Percentiles rank a stretch among this genome's conserved stretches.
Evolutionary conservation across 2,113 vertebrate genomes (phyloP).

Genomic region (Zeus faber): DNA sequence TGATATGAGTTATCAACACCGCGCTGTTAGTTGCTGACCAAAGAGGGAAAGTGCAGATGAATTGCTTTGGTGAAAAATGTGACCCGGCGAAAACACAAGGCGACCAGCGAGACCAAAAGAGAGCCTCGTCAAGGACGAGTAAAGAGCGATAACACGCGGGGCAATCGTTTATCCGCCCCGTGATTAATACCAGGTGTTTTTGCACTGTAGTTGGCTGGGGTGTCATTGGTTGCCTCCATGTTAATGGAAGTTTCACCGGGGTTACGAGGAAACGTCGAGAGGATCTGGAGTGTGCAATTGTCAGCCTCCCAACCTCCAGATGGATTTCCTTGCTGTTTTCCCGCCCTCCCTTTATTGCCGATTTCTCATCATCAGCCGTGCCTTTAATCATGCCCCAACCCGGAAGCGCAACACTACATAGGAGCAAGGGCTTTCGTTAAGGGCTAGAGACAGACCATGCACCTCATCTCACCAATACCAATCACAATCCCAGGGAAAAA

Average conservation of each 20-base stretch:
- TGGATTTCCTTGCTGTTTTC: slow-evolving; percentile 30
- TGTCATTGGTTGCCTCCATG: slow-evolving; percentile 55
- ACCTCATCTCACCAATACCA: no score
- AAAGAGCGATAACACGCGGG: slow-evolving; percentile 41
- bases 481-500: no score
- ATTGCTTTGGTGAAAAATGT: slow-evolving; percentile 54
- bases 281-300: slow-evolving; percentile 25
- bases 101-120: slow-evolving; percentile 51
- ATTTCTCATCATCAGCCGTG: slow-evolving; percentile 38
- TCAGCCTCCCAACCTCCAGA: slow-evolving; percentile 38
- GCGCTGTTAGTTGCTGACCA: background rate
- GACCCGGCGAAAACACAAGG: slow-evolving; percentile 50
- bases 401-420: no score
- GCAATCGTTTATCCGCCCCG: slow-evolving; percentile 51
- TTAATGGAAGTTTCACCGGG: slow-evolving; percentile 52
- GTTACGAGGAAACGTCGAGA: slow-evolving; percentile 31
- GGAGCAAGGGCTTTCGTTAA: no score
- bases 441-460: no score
- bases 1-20: no score
- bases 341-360: slow-evolving; percentile 19
- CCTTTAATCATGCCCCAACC: no score
- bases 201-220: slow-evolving; percentile 30
- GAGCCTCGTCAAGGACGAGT: slow-evolving; percentile 54
- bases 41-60: slow-evolving; percentile 36
- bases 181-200: slow-evolving; percentile 65